Evolutionary conservation across 2,888 invertebrate genomes (phyloP), one percentile per base, ranked within the genome.

Genomic region (Lepas anatifera): DNA sequence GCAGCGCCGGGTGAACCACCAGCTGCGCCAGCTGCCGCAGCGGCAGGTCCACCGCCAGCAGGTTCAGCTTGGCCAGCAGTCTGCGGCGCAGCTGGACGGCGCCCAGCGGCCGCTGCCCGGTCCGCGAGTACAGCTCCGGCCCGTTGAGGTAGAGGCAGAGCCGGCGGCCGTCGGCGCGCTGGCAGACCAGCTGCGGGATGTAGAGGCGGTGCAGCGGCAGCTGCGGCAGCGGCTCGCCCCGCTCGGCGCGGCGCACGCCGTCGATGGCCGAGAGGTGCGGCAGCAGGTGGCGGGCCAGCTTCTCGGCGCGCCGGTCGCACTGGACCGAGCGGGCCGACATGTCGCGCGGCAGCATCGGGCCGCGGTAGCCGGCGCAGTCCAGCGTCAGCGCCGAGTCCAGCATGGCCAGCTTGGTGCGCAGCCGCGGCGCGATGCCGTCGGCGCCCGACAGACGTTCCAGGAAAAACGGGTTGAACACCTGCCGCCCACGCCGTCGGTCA

Each of bases 331-430:
- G 82, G 0, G 81, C 79, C 75, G 81, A 81, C 72, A 83, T 82
- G 72, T 84, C 82, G 74, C 82, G 82, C 1, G 85, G 84, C 41
- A 87, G 75, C 68, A 85, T 76, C 7, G 86, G 86, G 8, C 86
- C 85, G 22, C 76, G 75, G 76, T 86, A 86, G 35, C 81, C 78
- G n/a, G 79, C 76, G 76, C 84, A 85, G 76, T 88, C 87, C 63
- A 88, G 77, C 11, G 85, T 83, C 80, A 88, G 81, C 7, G 86
- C 83, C 39, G 85, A 83, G 74, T 88, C 87, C 70, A 88, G 81
- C 43, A 87, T 77, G 77, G 85, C 82, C 64, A 88, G 79, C 75
- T 85, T 85, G 71, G 76, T 77, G 70, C 84, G 82, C 70, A 81
- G 76, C 18, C 76, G 71, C 66, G 76, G 74, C 0, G 83, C 75